Evolutionary conservation across 2,113 vertebrate species (phyloP).

Genomic region (Lophura nycthemera): DNA sequence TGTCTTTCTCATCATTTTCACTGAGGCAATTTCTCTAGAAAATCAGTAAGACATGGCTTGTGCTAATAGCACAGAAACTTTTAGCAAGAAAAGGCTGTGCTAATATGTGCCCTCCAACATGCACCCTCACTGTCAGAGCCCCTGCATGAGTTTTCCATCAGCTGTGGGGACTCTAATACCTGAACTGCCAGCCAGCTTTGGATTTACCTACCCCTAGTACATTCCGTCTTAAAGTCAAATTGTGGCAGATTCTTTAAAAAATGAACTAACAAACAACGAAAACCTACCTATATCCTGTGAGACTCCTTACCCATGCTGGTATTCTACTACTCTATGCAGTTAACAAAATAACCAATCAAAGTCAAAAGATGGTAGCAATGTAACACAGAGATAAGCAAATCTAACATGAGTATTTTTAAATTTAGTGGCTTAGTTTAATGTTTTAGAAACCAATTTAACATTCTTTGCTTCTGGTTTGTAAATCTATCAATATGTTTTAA

Average conservation of each 20-base stretch:
- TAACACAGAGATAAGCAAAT: not conserved
- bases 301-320: not conserved
- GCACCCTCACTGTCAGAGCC: not conserved
- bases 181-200: not conserved
- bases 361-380: not conserved
- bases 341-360: not conserved
- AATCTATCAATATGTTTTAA: not conserved
- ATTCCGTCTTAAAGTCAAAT: not conserved
- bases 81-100: too few relatives aligned
- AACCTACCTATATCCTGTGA: not conserved
- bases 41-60: not conserved
- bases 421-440: slow-evolving; percentile 14
- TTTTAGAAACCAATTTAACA: slow-evolving; percentile 8
- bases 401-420: slow-evolving; percentile 12
- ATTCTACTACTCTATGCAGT: not conserved
- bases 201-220: rapidly evolving
- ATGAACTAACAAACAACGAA: not conserved
- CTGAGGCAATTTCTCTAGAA: not conserved
- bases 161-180: not conserved
- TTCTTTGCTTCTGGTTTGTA: slow-evolving; percentile 6
- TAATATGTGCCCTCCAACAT: not conserved
- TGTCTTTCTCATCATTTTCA: not conserved
- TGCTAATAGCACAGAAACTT: too few relatives aligned
- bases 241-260: not conserved
- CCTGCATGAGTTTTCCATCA: not conserved